Base-by-base conservation (phyloP, 2,113 vertebrate species). In the Platichthys stellatus region DNA sequence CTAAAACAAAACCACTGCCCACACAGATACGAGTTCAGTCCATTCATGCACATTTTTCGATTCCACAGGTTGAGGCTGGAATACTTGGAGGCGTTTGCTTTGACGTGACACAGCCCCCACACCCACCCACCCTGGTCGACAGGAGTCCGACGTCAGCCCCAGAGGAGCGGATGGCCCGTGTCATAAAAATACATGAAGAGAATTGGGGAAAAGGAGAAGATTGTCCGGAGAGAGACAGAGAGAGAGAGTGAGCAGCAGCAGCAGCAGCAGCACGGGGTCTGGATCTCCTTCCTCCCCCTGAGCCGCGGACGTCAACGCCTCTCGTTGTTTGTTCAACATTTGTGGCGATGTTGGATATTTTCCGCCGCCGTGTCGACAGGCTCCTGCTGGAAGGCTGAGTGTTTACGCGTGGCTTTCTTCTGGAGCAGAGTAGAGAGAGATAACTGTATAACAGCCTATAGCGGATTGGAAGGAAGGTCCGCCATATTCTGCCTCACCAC, bases 401-500 rank as follows among this genome's bases (percentile, higher is more conserved):
- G 72, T 83, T 76, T 24, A 49, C 69, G 78, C 57, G 82, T 26
- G 82, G 60, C 38, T 85, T 81, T 84, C 57, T 81, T 80, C 24
- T 56, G 54, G 61, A 69, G 58, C 38, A 53, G 71, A 28, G 4
- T 1, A 31, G 31, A 1, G 31, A 31, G 31, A 87, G 88, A 92
- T 90, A 91, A 90, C 87, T 83, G 90, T 80, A 81, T 83, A 72
- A 72, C 85, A 83, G 88, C 81, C 85, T 82, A 84, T 84, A 86
- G 89, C 86, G 89, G 88, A 90, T 87, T 83, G 90, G 89, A 93
- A 92, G 89, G 92, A 94, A 92, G 92, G 90, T 94, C 94, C 92
- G 94, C 93, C 94, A 94, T 94, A 94, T 94, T 93, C 93, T 79
- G 90, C 86, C 62, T 91, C 75, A 94, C 94, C 94, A 95, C 94